These are phyloP conservation scores for Oligia latruncula DNA, from an alignment of 2,888 invertebrate genomes.

Conservation along the genomic window DNA sequence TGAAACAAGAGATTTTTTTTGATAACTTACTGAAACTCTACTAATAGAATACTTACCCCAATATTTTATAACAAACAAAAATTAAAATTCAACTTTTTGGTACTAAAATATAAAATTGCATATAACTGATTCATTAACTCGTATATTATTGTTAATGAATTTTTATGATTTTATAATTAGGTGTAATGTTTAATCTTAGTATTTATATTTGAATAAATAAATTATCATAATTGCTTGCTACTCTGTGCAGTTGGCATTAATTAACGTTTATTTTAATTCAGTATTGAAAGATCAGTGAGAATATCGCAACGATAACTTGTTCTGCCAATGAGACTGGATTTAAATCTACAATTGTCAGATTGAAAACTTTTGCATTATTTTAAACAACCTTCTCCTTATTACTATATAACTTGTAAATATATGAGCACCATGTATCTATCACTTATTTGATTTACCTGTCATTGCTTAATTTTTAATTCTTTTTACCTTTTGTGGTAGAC, in stretches of 20 bases:
- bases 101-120: conserved; percentile 16
- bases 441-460: too few relatives aligned
- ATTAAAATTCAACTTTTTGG: background rate
- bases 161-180: conserved; percentile 14
- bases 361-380: background rate
- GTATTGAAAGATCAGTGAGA: background rate
- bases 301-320: background rate
- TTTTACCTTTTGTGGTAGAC: too few relatives aligned
- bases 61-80: background rate
- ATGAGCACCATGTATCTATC: too few relatives aligned
- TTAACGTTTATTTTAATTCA: conserved; percentile 4
- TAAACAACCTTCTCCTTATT: background rate
- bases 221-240: conserved; percentile 28
- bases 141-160: background rate
- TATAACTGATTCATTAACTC: conserved; percentile 11
- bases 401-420: too few relatives aligned
- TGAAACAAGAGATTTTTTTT: too few relatives aligned
- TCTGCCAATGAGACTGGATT: background rate
- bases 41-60: background rate
- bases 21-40: background rate
- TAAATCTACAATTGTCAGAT: background rate
- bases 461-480: too few relatives aligned
- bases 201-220: conserved; percentile 29
- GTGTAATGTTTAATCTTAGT: conserved; percentile 13
- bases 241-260: conserved; percentile 6